phyloP scores from a whole-genome alignment of 1,140 invertebrate species.

The Tetragonula clypearis region DNA sequence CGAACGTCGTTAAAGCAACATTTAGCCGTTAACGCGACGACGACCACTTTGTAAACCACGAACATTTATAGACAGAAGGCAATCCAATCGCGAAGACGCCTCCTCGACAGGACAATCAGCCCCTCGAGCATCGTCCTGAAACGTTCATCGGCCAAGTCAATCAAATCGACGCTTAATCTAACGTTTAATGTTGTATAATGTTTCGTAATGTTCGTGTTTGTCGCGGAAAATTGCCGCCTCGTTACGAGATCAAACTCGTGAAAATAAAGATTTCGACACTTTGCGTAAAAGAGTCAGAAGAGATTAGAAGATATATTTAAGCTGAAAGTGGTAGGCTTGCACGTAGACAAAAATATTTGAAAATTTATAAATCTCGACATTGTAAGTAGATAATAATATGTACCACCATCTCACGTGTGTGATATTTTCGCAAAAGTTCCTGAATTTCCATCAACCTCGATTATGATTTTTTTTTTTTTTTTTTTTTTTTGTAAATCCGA shows the following conservation, averaged over 20 bases:
- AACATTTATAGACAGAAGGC: not conserved
- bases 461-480: not conserved
- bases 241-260: not conserved
- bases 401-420: too few relatives aligned
- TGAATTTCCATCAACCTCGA: not conserved
- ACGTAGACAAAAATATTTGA: too few relatives aligned
- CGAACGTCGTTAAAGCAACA: slow-evolving; percentile 11
- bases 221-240: not conserved
- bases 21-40: not conserved
- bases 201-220: not conserved
- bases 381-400: too few relatives aligned
- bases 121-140: not conserved
- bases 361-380: too few relatives aligned
- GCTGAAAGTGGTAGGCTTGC: too few relatives aligned
- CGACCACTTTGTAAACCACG: not conserved
- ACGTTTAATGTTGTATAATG: not conserved
- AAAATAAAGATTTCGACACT: too few relatives aligned
- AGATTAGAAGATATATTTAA: too few relatives aligned
- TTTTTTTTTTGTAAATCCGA: not conserved
- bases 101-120: not conserved
- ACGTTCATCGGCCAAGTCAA: not conserved
- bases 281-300: too few relatives aligned
- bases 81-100: not conserved
- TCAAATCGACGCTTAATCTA: not conserved
- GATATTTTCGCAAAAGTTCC: not conserved